These are phyloP conservation scores for Mythimna loreyi DNA, from an alignment of 2,888 invertebrate species.

Conservation along the genomic window DNA sequence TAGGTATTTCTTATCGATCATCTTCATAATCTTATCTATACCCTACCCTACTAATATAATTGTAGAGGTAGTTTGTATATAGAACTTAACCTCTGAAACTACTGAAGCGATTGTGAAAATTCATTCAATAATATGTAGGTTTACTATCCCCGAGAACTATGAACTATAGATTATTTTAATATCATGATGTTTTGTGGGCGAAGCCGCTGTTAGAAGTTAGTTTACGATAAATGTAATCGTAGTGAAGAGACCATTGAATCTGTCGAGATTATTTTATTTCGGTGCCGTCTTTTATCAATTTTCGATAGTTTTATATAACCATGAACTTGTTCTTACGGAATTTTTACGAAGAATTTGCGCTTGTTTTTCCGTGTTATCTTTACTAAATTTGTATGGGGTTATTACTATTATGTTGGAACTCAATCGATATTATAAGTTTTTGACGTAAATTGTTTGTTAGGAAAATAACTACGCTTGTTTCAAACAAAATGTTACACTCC, in stretches of 20 bases:
- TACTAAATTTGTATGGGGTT: neutral
- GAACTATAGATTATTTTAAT: too few relatives aligned
- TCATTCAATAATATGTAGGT: too few relatives aligned
- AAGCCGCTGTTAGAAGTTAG: too few relatives aligned
- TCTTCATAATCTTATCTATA: slow-evolving; percentile 10
- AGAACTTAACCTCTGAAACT: too few relatives aligned
- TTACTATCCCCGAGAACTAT: too few relatives aligned
- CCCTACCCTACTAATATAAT: too few relatives aligned
- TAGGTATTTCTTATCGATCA: slow-evolving; percentile 11
- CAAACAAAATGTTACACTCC: slow-evolving; percentile 47
- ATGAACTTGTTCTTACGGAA: neutral
- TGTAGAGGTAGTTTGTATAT: too few relatives aligned
- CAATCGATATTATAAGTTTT: neutral
- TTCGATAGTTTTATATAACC: neutral
- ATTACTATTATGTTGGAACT: neutral
- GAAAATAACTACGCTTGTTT: slow-evolving; percentile 19
- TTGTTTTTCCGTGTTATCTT: neutral
- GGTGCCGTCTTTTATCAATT: slow-evolving; percentile 14
- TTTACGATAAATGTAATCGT: slow-evolving; percentile 1
- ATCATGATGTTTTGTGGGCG: too few relatives aligned
- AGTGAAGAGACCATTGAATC: slow-evolving; percentile 26
- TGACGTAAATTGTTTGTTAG: neutral
- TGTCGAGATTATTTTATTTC: slow-evolving; percentile 37
- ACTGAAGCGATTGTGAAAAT: too few relatives aligned
- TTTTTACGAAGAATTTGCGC: neutral